Evolutionary conservation across 2,888 invertebrate genomes (phyloP), one percentile per base, ranked within the genome.

Genomic region (Mechanitis messenoides): DNA sequence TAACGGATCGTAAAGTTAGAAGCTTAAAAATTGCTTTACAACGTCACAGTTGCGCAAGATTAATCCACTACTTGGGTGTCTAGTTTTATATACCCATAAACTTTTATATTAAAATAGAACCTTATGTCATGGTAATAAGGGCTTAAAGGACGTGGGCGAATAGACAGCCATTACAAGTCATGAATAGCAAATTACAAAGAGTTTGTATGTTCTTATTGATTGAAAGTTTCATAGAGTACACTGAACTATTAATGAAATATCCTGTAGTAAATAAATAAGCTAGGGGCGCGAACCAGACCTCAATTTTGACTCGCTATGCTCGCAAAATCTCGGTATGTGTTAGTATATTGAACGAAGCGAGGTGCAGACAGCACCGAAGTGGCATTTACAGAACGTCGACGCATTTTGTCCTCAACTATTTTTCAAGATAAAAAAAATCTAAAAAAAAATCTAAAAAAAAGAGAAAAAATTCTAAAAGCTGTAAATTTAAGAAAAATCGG

Each of bases 51-150:
- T 87, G 83, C 81, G 77, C 81, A 85, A 87, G 80, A 68, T 78
- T 84, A 83, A 87, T 87, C 85, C 77, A 81, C 86, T 82, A 82
- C 87, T 87, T 88, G 88, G 88, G 88, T 87, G 88, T 88, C 87
- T 87, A 78, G 77, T 85, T 87, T 86, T 84, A 86, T 87, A 80
- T 81, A 74, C 20, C 20, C 20, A 20, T 20, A 20, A 20, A 20
- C 20, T 20, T 20, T 20, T 20, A 20, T 20, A 20, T 20, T 20
- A 20, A 20, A 20, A 20, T 63, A 75, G 65, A 71, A 71, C 76
- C 74, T 74, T 85, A 78, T 64, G 0, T 2, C 11, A 9, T 56
- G 31, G 31, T 47, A 0, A 68, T 67, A 67, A 59, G 56, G 60
- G 58, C 33, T 20, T 59, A 61, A 53, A 70, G 75, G 85, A 85